Base-by-base conservation (phyloP, 2,888 invertebrate species). In the Pterostichus niger region DNA sequence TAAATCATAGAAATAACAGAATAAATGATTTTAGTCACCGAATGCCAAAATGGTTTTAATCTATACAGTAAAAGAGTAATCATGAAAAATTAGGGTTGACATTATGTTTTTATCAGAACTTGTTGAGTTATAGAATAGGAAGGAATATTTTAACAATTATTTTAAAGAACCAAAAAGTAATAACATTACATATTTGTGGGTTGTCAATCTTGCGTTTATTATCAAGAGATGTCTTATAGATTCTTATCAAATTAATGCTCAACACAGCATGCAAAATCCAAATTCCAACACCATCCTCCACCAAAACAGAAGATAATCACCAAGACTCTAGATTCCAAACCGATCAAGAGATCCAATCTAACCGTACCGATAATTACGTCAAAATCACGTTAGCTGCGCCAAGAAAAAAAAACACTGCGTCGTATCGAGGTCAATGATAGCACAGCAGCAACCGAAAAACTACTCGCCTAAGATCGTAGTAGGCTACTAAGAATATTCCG, bases 281-380 rank as follows among this genome's bases (percentile, higher is more conserved):
- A 64, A 64, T 64, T 64, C 40, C 64, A 64, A 35, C 64, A 64
- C 64, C 33, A 33, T 64, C 6, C 10, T 49, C 10, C 54, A 15
- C 61, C 33, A 64, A 64, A 64, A 64, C 6, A 64, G 11, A 6
- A 11, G 40, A 56, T 56, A 52, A 76, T 77, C 76, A 54, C 10
- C 31, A 33, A 31, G n/a, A 64, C 33, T 24, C 76, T 5, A 78
- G 59, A 77, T 77, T 77, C 77, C 24, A 24, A 24, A 49, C 71
- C 5, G 46, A 59, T 11, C 17, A 52, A 9, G 10, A 49, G 49
- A 64, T 31, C 31, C 78, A 59, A 79, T 52, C 79, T 79, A 79
- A 79, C 79, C 79, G 79, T 79, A 79, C 64, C 56, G 35, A 79
- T 64, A 79, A 79, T 79, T 79, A 79, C 79, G 46, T 64, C 79